phyloP scores from a whole-genome alignment of 1,140 invertebrate genomes.

The Calephelis virginiensis region DNA sequence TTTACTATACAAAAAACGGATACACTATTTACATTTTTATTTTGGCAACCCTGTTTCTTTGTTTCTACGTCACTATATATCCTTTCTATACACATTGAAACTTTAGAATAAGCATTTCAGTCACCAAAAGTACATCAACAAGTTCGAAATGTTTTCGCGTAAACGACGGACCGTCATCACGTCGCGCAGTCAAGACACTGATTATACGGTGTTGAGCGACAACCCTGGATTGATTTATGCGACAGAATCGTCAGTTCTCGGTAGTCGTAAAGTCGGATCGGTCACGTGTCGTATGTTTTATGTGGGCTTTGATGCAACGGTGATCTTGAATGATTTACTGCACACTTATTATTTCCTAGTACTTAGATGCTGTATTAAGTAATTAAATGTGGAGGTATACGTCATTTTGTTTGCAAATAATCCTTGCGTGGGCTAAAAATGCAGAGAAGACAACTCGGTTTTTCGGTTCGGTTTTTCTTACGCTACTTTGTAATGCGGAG shows the following conservation, averaged over 20 bases:
- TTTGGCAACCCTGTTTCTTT: background rate
- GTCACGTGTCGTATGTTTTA: slow-evolving; percentile 27
- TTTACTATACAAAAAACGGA: no score
- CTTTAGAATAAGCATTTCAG: slow-evolving; percentile 9
- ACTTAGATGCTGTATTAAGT: slow-evolving; percentile 9
- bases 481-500: no score
- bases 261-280: slow-evolving; percentile 46
- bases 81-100: background rate
- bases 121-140: slow-evolving; percentile 12
- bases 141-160: slow-evolving; percentile 9
- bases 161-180: slow-evolving; percentile 8
- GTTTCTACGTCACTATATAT: no score
- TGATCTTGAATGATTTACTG: slow-evolving; percentile 36
- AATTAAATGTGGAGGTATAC: background rate
- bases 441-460: no score
- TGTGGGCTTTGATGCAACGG: slow-evolving; percentile 29
- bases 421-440: no score
- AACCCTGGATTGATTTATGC: slow-evolving; percentile 53
- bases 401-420: background rate
- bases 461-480: no score
- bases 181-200: slow-evolving; percentile 15
- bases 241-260: slow-evolving; percentile 40
- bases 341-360: slow-evolving; percentile 27
- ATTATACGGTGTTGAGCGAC: slow-evolving; percentile 17
- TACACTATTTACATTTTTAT: background rate